Conservation (phyloP, 2,113 vertebrate species). For the Charina bottae region DNA sequence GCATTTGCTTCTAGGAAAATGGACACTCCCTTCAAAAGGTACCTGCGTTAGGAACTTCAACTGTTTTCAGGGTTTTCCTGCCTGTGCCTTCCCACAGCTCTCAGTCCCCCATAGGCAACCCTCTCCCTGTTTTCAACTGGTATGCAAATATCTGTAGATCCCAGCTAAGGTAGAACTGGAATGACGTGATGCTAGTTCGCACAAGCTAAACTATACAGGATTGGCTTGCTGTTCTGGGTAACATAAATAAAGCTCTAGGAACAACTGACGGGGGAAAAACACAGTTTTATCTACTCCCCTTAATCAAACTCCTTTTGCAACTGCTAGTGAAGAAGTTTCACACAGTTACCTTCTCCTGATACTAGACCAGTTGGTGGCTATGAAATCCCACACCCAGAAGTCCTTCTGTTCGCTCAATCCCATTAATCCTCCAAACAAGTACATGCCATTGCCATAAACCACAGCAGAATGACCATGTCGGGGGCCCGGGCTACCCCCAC, state of each 20-base stretch:
- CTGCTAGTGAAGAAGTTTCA: not conserved
- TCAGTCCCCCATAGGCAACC: not conserved
- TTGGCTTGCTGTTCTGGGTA: not conserved
- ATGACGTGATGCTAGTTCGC: not conserved
- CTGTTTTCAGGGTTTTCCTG: not conserved
- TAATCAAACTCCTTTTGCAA: not conserved
- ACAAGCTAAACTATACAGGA: not conserved
- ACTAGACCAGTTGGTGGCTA: slow-evolving; percentile 75
- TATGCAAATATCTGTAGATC: not conserved
- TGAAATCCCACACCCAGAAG: slow-evolving; percentile 84
- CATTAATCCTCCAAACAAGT: slow-evolving; percentile 82
- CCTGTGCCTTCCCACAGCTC: not conserved
- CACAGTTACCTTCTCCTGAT: slow-evolving; percentile 79
- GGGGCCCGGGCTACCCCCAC: slow-evolving; percentile 74
- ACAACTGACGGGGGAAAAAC: not conserved
- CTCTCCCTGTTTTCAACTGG: not conserved
- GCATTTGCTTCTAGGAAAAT: not conserved
- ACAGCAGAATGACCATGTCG: slow-evolving; percentile 82
- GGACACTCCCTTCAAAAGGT: not conserved
- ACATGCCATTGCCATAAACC: slow-evolving; percentile 78
- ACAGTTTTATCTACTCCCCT: not conserved
- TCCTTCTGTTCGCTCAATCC: slow-evolving; percentile 84
- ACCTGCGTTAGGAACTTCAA: not conserved
- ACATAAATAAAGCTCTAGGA: not conserved
- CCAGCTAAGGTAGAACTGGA: not conserved